A percentile compares a stretch with the other conserved stretches of the same genome.
These are phyloP conservation scores for Haplochromis burtoni DNA, from an alignment of 2,113 vertebrate species.

Conservation along the genomic window DNA sequence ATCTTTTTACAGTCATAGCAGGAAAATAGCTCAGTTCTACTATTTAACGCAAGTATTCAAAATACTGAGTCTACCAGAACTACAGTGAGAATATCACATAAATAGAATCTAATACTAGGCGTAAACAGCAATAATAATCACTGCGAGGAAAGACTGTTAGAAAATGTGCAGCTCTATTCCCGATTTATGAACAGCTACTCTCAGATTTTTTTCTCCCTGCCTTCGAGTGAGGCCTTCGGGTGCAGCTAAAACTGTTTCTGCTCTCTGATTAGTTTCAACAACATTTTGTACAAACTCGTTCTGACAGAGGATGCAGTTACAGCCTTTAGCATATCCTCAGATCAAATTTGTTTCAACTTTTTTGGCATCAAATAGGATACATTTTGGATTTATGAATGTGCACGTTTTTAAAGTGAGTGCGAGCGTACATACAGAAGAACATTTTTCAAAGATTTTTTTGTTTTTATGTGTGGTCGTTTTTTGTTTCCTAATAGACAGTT, in stretches of 20 bases:
- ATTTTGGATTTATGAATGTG: background rate
- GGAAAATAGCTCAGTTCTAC: background rate
- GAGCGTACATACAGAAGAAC: background rate
- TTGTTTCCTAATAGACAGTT: background rate
- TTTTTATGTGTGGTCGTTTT: background rate
- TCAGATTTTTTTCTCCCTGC: background rate
- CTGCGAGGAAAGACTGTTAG: background rate
- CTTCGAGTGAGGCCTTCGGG: background rate
- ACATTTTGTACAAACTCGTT: background rate
- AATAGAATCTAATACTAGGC: background rate
- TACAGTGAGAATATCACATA: background rate
- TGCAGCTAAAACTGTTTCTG: background rate
- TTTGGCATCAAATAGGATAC: background rate
- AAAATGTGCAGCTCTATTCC: background rate
- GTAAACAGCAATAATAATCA: background rate
- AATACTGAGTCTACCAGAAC: background rate
- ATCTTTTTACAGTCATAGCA: background rate
- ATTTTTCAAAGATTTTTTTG: background rate
- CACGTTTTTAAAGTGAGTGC: fast-evolving
- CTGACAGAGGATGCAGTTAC: background rate
- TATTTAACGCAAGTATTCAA: background rate
- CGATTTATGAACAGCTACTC: background rate
- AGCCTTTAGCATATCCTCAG: background rate
- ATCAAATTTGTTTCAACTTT: background rate
- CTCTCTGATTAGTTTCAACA: background rate